Conservation (phyloP, 2,888 invertebrate genomes). For the Dascillus cervinus region DNA sequence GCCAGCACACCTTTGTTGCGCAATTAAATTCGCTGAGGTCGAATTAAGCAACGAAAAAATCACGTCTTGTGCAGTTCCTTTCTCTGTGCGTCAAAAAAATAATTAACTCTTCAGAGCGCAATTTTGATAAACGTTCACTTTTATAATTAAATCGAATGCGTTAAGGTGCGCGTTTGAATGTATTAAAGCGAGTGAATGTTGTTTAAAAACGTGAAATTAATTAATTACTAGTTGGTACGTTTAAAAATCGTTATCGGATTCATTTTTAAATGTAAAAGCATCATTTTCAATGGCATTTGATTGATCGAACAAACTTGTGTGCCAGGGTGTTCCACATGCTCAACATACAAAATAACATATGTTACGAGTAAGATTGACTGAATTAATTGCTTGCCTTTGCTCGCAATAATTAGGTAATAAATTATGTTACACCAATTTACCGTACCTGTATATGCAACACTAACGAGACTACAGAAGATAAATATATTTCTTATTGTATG, state of each 20-base stretch:
- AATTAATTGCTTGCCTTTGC: conserved; percentile 20
- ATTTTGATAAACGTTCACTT: too few relatives aligned
- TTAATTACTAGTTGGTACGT: too few relatives aligned
- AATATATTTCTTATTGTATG: conserved; percentile 9
- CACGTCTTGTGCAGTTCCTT: too few relatives aligned
- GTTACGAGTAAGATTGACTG: conserved; percentile 18
- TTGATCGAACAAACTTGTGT: conserved; percentile 11
- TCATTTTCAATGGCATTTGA: conserved; percentile 10
- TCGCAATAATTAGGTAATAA: conserved; percentile 22
- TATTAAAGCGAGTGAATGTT: too few relatives aligned
- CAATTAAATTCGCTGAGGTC: too few relatives aligned
- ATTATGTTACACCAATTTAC: conserved; percentile 20
- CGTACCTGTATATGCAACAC: conserved; percentile 12
- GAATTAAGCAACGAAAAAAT: too few relatives aligned
- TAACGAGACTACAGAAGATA: conserved; percentile 12
- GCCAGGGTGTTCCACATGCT: conserved; percentile 8
- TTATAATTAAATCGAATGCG: too few relatives aligned
- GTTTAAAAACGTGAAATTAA: too few relatives aligned
- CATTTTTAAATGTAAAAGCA: conserved; percentile 7
- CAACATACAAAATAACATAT: conserved; percentile 15
- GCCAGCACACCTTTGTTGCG: too few relatives aligned
- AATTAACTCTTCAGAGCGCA: too few relatives aligned
- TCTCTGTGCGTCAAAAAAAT: too few relatives aligned
- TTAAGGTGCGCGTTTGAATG: too few relatives aligned
- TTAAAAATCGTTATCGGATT: background rate